These are phyloP conservation scores for Eupeodes latifasciatus DNA, from an alignment of 2,888 invertebrate species.

Conservation along the genomic window DNA sequence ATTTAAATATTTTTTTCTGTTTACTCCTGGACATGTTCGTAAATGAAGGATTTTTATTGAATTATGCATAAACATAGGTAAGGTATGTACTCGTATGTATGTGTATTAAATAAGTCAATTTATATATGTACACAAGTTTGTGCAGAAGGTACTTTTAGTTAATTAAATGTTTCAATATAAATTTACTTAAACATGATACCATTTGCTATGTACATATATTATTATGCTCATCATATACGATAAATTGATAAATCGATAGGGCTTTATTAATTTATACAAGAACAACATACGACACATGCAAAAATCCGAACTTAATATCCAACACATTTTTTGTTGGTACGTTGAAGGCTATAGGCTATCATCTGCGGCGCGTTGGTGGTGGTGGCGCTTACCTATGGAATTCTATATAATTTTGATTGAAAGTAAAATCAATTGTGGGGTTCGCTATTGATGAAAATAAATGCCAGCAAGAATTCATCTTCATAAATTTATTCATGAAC, in stretches of 20 bases:
- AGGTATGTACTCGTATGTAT: neutral
- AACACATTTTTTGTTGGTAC: neutral
- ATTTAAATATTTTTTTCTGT: neutral
- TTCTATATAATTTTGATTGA: neutral
- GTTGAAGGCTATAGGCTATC: neutral
- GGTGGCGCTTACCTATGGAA: neutral
- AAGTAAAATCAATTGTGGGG: constrained; percentile 22
- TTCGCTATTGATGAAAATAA: neutral
- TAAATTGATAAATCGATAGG: constrained; percentile 36
- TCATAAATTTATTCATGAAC: constrained; percentile 24
- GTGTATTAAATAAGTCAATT: neutral
- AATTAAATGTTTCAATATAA: constrained; percentile 47
- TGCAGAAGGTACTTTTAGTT: constrained; percentile 37
- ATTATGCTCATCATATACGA: constrained; percentile 5
- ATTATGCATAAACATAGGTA: neutral
- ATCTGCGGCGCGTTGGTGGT: too few species aligned
- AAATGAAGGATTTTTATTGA: constrained; percentile 33
- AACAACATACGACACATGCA: neutral
- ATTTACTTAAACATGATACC: neutral
- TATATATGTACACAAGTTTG: neutral
- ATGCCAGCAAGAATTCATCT: neutral
- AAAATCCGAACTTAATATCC: neutral
- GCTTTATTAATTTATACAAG: neutral
- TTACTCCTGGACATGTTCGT: constrained; percentile 13
- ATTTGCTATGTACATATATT: neutral